A percentile compares a stretch with the other conserved stretches of the same genome.
These are phyloP conservation scores for Lytechinus pictus DNA, from an alignment of 35 echinoderm and acorn worm genomes.

Conservation along the genomic window DNA sequence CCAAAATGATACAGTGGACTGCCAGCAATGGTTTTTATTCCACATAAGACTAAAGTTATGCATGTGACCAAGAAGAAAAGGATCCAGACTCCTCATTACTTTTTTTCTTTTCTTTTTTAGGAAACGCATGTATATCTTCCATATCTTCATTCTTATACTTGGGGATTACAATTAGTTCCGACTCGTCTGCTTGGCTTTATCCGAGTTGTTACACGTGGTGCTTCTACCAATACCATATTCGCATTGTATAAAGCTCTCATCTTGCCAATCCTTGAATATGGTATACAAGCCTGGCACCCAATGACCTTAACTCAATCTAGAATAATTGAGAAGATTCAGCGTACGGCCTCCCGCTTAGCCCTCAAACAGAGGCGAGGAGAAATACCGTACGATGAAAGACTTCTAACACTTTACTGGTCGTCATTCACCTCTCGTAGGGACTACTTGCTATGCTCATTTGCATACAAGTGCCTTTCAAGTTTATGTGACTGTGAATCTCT, in stretches of 20 bases:
- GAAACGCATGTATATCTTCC: no score
- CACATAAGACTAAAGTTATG: no score
- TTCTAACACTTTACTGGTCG: neutral
- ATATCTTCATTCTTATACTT: no score
- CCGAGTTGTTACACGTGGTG: neutral
- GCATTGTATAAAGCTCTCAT: constrained; percentile 46
- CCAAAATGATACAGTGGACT: no score
- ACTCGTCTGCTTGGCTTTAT: constrained; percentile 20
- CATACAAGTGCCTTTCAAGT: neutral
- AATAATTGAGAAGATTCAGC: constrained; percentile 10
- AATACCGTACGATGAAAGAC: constrained; percentile 52
- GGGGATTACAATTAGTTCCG: no score
- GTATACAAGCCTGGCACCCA: neutral
- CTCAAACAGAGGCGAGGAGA: constrained; percentile 42
- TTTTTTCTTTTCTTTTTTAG: no score
- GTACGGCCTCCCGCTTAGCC: constrained; percentile 23
- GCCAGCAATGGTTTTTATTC: no score
- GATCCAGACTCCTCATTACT: no score
- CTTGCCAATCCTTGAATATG: constrained; percentile 44
- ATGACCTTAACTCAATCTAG: neutral
- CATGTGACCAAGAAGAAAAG: no score
- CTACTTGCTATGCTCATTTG: neutral
- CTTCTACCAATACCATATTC: constrained; percentile 7
- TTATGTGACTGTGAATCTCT: no score
- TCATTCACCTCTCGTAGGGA: neutral